Evolutionary conservation across 2,113 vertebrate genomes (phyloP).

Genomic region (Oncorhynchus clarkii): DNA sequence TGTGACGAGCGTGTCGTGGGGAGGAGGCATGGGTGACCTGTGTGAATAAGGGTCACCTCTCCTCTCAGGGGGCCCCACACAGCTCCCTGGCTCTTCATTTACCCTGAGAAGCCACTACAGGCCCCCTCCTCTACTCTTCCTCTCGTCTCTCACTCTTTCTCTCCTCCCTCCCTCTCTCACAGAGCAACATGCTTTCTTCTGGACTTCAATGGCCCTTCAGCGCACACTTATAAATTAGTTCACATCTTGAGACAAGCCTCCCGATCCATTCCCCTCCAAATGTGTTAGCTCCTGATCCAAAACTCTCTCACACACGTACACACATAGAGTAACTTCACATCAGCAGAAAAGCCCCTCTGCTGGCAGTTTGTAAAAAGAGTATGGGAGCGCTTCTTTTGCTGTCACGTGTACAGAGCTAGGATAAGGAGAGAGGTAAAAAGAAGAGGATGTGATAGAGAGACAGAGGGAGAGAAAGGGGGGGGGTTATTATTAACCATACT

Average conservation of each 20-base stretch:
- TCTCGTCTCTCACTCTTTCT: too few species aligned
- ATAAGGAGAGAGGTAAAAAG: constrained; percentile 21
- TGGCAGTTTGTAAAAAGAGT: constrained; percentile 28
- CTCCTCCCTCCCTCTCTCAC: constrained; percentile 8
- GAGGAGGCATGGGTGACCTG: constrained; percentile 33
- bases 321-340: not conserved
- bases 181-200: constrained; percentile 39
- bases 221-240: constrained; percentile 54
- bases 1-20: constrained; percentile 58
- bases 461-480: not conserved
- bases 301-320: not conserved
- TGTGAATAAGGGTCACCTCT: constrained; percentile 66
- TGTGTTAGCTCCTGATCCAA: constrained; percentile 1
- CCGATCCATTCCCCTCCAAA: not conserved
- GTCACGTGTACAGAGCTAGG: not conserved
- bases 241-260: constrained; percentile 29
- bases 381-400: too few species aligned
- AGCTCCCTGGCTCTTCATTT: constrained; percentile 64
- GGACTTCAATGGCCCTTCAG: constrained; percentile 54
- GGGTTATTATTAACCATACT: not conserved
- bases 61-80: constrained; percentile 53
- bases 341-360: constrained; percentile 46
- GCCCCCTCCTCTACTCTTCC: constrained; percentile 37
- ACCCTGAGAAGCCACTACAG: constrained; percentile 68
- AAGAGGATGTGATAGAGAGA: not conserved